Evolutionary conservation across 2,888 invertebrate species (phyloP), one percentile per base, ranked within the genome.

Genomic region (Crematogaster levior): DNA sequence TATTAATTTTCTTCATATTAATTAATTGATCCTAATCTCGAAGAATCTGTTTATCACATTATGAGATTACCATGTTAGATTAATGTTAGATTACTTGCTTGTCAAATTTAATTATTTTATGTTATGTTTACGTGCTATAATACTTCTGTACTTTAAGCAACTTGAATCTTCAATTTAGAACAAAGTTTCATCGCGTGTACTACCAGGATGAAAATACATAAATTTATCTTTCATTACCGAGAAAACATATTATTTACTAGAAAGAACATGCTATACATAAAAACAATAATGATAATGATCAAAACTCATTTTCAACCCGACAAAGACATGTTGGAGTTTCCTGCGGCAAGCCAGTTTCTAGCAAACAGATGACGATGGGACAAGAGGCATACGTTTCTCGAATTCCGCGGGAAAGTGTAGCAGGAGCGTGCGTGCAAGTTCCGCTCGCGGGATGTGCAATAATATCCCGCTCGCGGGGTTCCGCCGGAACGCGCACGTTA

Each of bases 401-500:
- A 46, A 60, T 73, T 74, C 12, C 48, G 60, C 46, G 58, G 43
- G 56, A 68, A 80, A 84, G 37, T 51, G 51, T 40, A 51, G 40
- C 43, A 34, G 7, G 2, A 51, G n/a, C 21, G 48, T 48, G 72
- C 83, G 83, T 66, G 81, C 72, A 27, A 72, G 82, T 82, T 27
- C 68, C 10, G 34, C 30, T 72, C 27, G 43, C 48, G 12, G 58
- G 56, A 43, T 43, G 43, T 27, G 43, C 63, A 63, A 46, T 66
- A 66, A 66, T 30, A 66, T 66, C 40, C 70, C 70, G 70, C 37
- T 24, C 24, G 34, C 72, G 51, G 9, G 40, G 51, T 83, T 87
- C 70, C 70, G 72, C 34, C 48, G 58, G 86, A 65, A 65, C 60
- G 68, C 70, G 83, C 74, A 48, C 72, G 84, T 85, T 77, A 83